These are phyloP conservation scores for Acanthosepion lycidas DNA, from an alignment of 2,888 invertebrate species.

Conservation along the genomic window DNA sequence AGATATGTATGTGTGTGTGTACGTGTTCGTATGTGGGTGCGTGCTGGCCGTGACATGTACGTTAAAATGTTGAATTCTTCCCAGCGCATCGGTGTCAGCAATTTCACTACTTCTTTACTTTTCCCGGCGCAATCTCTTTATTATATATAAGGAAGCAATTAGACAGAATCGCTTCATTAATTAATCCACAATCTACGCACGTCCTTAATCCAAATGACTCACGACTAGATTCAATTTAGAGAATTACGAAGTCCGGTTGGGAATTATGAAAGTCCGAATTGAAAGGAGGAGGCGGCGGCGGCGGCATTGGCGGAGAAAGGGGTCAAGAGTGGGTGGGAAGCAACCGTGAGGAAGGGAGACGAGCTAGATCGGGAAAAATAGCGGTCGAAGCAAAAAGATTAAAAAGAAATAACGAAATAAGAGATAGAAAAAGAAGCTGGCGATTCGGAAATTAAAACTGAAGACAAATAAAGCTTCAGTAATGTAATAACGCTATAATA, in stretches of 20 bases:
- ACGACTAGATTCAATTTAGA: conserved; percentile 2
- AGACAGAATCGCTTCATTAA: not conserved
- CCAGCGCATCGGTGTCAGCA: not conserved
- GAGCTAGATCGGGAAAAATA: not conserved
- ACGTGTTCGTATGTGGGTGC: no score
- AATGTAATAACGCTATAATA: not conserved
- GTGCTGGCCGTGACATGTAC: no score
- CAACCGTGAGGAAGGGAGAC: no score
- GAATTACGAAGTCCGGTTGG: not conserved
- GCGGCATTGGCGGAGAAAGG: no score
- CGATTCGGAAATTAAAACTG: not conserved
- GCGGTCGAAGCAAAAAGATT: not conserved
- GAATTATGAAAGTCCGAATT: not conserved
- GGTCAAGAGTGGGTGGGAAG: no score
- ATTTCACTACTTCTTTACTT: not conserved
- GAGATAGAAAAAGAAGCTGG: not conserved
- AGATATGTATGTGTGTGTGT: no score
- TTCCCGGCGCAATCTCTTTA: not conserved
- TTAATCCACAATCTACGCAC: conserved; percentile 2
- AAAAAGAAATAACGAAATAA: not conserved
- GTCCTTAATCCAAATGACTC: not conserved
- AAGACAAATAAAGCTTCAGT: not conserved
- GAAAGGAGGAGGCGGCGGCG: not conserved
- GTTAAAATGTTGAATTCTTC: not conserved
- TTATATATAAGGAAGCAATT: not conserved